Base-by-base conservation (phyloP, 2,797 vertebrate species). In the Siniperca obscura region DNA sequence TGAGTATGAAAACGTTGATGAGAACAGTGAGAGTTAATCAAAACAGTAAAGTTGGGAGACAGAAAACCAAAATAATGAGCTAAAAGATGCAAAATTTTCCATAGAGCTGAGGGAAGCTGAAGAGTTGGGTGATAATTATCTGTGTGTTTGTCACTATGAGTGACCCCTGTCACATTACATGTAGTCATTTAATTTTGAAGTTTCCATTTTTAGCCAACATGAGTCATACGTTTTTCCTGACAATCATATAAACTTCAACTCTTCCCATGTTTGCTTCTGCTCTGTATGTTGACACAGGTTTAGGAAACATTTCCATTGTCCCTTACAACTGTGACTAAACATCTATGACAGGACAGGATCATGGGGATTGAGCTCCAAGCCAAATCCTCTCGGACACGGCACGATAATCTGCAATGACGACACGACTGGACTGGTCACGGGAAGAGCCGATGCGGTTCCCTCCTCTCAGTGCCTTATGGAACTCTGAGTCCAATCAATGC, bases 381-480 rank as follows among this genome's bases (percentile, higher is more conserved):
- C 89, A 69, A 90, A 93, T 90, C 94, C 92, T 91, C 82, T 95
- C 86, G 95, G 95, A 96, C 91, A 91, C 95, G 94, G 96, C 96
- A 96, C 87, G 94, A 89, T 95, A 94, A 95, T 96, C 96, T 96
- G 95, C 95, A 97, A 96, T 95, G 96, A 97, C 94, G 96, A 97
- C 97, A 97, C 96, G 96, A 98, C 95, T 95, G 96, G 97, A 97
- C 96, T 96, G 97, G 97, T 97, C 96, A 96, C 90, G 88, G 91
- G 93, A 96, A 95, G 96, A 97, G 96, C 95, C 96, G 94, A 89
- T 93, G 92, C 89, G 79, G 94, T 95, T 97, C 96, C 97, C 95
- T 96, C 97, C 97, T 97, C 98, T 97, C 97, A 98, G 98, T 99
- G 98, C 98, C 98, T 99, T 99, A 99, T 95, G 96, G 97, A 99